Evolutionary conservation across 2,888 invertebrate genomes (phyloP), one percentile per base, ranked within the genome.

Genomic region (Sarcophaga variegata): DNA sequence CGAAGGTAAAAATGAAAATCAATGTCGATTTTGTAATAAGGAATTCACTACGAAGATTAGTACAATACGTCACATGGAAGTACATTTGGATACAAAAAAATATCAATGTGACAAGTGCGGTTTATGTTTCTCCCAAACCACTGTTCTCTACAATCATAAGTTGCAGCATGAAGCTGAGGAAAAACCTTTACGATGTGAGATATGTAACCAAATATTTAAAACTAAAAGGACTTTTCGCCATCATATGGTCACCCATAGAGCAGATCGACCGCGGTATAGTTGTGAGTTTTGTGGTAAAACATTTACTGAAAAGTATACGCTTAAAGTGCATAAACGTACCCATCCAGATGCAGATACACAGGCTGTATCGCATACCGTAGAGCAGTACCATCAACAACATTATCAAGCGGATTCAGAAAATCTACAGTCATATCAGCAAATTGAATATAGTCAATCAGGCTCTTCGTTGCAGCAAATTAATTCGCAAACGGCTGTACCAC

Each of bases 81-180:
- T 91, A 3, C 92, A 92, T 75, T 90, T 91, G 90, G 90, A 93
- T 62, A 91, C 91, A 25, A 93, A 93, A 78, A 92, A 93, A 76
- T 92, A 91, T 83, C 93, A 93, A 63, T 92, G 92, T 59, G 92
- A 92, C 49, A 92, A 92, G 75, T 92, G 92, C 49, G 92, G 92
- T 2, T 89, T 93, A 60, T 91, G 93, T 2, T 92, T 92, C 84
- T 92, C 92, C 0, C 89, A 93, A 54, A 91, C 91, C 1, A 91
- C 93, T 64, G 89, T 92, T 0, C 89, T 93, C 64, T 92, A 93
- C 78, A 93, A 93, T 72, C 92, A 92, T 63, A 90, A 91, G 4
- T 88, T 92, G 88, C 91, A 90, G 10, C 92, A 92, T 74, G 92
- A 92, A 78, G 93, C 93, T 17, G 93, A 92, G 75, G 93, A 92